Conservation (phyloP, 1,140 invertebrate species). For the Carcinoscorpius rotundicauda region DNA sequence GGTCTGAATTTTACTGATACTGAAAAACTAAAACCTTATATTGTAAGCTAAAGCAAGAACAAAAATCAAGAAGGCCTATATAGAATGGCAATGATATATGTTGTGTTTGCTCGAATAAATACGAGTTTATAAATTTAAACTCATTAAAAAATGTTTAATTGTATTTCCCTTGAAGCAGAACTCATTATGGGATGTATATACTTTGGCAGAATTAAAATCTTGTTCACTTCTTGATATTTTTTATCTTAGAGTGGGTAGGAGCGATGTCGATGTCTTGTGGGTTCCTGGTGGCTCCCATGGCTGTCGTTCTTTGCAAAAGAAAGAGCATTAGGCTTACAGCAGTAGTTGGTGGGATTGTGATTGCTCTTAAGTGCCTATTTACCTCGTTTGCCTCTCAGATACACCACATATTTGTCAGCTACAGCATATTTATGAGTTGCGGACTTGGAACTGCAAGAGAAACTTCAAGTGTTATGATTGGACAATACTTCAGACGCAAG, state of each 20-base stretch:
- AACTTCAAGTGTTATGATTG: slow-evolving; percentile 78
- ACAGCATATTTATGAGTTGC: slow-evolving; percentile 43
- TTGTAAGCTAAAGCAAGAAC: too few relatives aligned
- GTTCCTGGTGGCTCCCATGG: slow-evolving; percentile 32
- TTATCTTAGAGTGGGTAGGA: slow-evolving; percentile 38
- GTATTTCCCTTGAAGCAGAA: too few relatives aligned
- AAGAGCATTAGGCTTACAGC: slow-evolving; percentile 31
- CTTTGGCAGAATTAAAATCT: too few relatives aligned
- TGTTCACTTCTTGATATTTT: neutral
- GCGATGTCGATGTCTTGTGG: slow-evolving; percentile 36
- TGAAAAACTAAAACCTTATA: too few relatives aligned
- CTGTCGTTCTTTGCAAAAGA: slow-evolving; percentile 33
- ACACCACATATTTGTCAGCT: slow-evolving; percentile 30
- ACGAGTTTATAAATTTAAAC: too few relatives aligned
- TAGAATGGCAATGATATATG: too few relatives aligned
- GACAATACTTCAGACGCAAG: slow-evolving; percentile 74
- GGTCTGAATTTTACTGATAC: too few relatives aligned
- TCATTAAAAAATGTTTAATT: too few relatives aligned
- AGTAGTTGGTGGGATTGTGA: slow-evolving; percentile 31
- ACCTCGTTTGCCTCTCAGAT: slow-evolving; percentile 32
- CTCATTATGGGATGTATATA: too few relatives aligned
- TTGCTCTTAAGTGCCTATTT: slow-evolving; percentile 31
- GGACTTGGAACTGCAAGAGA: slow-evolving; percentile 70
- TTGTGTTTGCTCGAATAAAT: too few relatives aligned
- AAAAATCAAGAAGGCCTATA: too few relatives aligned